Evolutionary conservation across 2,888 invertebrate genomes (phyloP), one percentile per base, ranked within the genome.

Genomic region (Phytoseiulus persimilis): DNA sequence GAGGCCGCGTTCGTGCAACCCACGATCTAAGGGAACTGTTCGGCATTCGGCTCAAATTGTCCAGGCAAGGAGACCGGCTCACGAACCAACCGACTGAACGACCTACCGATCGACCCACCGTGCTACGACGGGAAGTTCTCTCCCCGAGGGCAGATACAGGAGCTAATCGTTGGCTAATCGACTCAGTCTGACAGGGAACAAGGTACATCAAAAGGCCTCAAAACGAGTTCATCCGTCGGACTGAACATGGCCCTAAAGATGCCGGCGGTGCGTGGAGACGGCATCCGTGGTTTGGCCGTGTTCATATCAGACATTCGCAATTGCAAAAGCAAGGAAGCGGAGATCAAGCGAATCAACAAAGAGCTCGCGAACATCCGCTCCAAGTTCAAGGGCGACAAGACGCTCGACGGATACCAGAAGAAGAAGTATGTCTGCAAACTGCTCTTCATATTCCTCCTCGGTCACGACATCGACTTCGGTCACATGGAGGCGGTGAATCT

Each of bases 261-360:
- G 91, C 91, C 91, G 89, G 91, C 91, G 89, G 91, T 91, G 9
- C 90, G 91, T 90, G 99, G 99, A 94, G 99, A 99, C 96, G 99
- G 99, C 94, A 99, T 99, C 99, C 96, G 99, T 94, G 99, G 99
- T 92, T 95, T 99, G 93, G 99, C 99, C 92, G 99, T 99, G 93
- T 99, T 99, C 94, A 99, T 99, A 94, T 99, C 99, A 92, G 99
- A 99, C 94, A 99, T 99, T 93, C 95, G 99, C 94, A 99, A 99
- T 23, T 90, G 87, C 33, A 97, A 98, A 95, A 98, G 98, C 93
- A 99, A 98, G 95, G 99, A 99, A 94, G 99, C 98, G 89, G 99
- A 99, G 94, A 96, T 99, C 91, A 99, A 99, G 93, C 95, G 99
- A 93, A 99, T 99, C 93, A 99, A 99, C 93, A 99, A 99, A 94